Base-by-base conservation (phyloP, 2,888 invertebrate genomes). In the Cancer borealis region DNA sequence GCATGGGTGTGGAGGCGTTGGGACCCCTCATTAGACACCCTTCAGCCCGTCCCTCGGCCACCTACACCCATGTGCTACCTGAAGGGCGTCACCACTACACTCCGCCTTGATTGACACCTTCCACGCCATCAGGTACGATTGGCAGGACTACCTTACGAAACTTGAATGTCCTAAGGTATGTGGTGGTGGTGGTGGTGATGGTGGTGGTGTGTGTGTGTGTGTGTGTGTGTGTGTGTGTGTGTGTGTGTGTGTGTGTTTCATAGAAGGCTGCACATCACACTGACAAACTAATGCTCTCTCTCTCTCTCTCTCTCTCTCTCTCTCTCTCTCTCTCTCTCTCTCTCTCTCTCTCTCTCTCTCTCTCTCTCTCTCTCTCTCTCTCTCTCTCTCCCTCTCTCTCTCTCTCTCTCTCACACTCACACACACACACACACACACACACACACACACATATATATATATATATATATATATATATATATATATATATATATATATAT, bases 401-500 rank as follows among this genome's bases (percentile, higher is more conserved):
- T 49, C n/a, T n/a, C n/a, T n/a, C n/a, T n/a, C n/a, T n/a, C n/a
- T n/a, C n/a, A n/a, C n/a, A n/a, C n/a, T n/a, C n/a, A n/a, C n/a
- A n/a, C n/a, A n/a, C n/a, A n/a, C n/a, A n/a, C n/a, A n/a, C n/a
- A n/a, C n/a, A n/a, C n/a, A n/a, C n/a, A n/a, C n/a, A n/a, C n/a
- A n/a, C n/a, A n/a, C n/a, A n/a, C n/a, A 92, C 73, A 66, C 21
- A 66, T 30, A 12, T 92, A 92, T 92, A 66, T 73, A 92, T 73
- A 66, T 46, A 73, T 73, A 92, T 92, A 54, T 79, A 73, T 92
- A 73, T 73, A 92, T 92, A 92, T 73, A 39, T 92, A 73, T n/a
- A 92, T 92, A 54, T 66, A 54, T 79, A 73, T 92, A 39, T 73
- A 4, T 73, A 47, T 90, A 90, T 46, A 90, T 90, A 90, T 90